phyloP scores from a whole-genome alignment of 1,140 invertebrate genomes.

The Brevipalpus yothersi region DNA sequence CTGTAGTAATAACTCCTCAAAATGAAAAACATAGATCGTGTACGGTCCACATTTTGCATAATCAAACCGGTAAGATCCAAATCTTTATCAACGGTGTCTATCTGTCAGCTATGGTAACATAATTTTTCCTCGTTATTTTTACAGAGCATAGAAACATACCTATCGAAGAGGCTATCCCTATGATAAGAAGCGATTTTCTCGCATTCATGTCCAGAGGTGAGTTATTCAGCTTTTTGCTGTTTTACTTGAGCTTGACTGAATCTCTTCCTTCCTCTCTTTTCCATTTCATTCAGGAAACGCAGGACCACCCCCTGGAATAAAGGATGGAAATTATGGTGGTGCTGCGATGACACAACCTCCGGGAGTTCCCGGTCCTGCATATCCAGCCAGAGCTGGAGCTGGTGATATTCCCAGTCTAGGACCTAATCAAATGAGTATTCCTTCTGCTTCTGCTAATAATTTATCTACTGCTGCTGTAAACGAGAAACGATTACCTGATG shows the following conservation, averaged over 20 bases:
- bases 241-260: too few relatives aligned
- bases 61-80: not conserved
- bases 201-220: too few relatives aligned
- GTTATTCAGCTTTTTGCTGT: too few relatives aligned
- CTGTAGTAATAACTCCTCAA: not conserved
- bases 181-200: conserved; percentile 1
- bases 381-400: not conserved
- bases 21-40: conserved; percentile 2
- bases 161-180: not conserved
- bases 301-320: too few relatives aligned
- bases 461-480: too few relatives aligned
- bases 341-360: not conserved
- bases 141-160: conserved; percentile 4
- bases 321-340: not conserved
- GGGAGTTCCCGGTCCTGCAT: not conserved
- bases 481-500: conserved; percentile 1
- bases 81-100: not conserved
- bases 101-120: not conserved
- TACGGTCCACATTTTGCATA: conserved; percentile 3
- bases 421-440: too few relatives aligned
- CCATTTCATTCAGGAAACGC: too few relatives aligned
- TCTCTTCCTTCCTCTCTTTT: too few relatives aligned
- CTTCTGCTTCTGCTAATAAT: too few relatives aligned
- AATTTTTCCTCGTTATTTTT: not conserved
- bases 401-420: not conserved